Evolutionary conservation across 2,888 invertebrate species (phyloP).

Genomic region (Eupithecia dodoneata): DNA sequence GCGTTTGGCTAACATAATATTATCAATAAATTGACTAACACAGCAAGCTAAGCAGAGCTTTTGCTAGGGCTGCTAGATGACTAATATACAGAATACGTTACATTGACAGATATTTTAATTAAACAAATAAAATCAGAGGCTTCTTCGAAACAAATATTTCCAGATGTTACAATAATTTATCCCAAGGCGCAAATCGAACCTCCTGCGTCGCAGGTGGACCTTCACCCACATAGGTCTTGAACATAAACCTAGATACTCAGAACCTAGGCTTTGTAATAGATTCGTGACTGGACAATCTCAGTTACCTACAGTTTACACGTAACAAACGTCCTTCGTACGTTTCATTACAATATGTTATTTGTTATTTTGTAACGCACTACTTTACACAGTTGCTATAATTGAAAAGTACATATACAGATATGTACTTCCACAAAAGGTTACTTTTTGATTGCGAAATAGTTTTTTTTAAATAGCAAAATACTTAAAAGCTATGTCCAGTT

Average conservation of each 20-base stretch:
- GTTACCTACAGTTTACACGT: neutral
- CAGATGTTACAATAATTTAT: no score
- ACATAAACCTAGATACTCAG: neutral
- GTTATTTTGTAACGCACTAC: conserved; percentile 46
- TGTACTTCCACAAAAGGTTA: conserved; percentile 10
- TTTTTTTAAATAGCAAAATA: no score
- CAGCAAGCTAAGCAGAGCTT: no score
- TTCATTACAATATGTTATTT: conserved; percentile 42
- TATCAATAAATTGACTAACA: no score
- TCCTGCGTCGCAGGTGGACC: no score
- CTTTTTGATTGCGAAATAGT: neutral
- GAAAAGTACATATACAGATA: conserved; percentile 42
- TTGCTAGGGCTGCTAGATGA: no score
- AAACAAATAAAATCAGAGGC: no score
- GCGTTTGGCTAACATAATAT: neutral
- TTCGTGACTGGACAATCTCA: conserved; percentile 36
- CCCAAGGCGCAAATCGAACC: no score
- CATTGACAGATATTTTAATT: no score
- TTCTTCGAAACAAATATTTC: no score
- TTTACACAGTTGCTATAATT: conserved; percentile 49
- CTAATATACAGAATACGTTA: no score
- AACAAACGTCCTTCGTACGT: conserved; percentile 39
- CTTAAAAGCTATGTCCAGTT: neutral
- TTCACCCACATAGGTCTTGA: no score
- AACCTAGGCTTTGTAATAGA: conserved; percentile 8